These are phyloP conservation scores for Tragelaphus scriptus DNA, from an alignment of 2,113 vertebrate species.

Conservation along the genomic window DNA sequence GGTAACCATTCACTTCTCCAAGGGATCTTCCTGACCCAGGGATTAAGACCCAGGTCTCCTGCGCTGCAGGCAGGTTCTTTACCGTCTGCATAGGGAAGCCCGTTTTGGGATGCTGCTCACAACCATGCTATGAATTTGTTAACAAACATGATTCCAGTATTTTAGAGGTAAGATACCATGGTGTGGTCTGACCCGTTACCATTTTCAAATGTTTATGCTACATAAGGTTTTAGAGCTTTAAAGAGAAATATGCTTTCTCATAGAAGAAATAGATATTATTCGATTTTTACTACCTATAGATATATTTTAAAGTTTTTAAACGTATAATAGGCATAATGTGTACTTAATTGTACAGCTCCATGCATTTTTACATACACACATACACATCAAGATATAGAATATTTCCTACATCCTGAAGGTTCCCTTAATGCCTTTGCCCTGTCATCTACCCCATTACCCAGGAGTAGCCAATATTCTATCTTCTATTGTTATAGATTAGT, in stretches of 20 bases:
- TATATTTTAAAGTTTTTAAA: neutral
- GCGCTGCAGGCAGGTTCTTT: neutral
- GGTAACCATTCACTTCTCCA: neutral
- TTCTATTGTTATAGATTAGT: neutral
- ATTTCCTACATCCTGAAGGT: neutral
- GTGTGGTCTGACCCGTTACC: neutral
- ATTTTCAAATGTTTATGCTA: neutral
- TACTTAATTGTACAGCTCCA: neutral
- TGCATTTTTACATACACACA: neutral
- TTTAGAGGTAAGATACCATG: neutral
- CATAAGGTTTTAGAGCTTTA: neutral
- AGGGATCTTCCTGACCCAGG: neutral
- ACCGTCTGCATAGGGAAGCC: neutral
- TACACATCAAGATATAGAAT: neutral
- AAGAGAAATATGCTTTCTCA: neutral
- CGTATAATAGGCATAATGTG: neutral
- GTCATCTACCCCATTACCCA: neutral
- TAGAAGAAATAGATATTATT: neutral
- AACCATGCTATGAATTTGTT: neutral
- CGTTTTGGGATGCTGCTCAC: neutral
- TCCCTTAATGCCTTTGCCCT: neutral
- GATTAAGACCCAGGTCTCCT: neutral
- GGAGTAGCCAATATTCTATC: neutral
- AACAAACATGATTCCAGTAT: neutral
- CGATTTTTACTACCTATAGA: neutral